Evolutionary conservation across 2,888 invertebrate species (phyloP).

Genomic region (Megaustenia siamemsis): DNA sequence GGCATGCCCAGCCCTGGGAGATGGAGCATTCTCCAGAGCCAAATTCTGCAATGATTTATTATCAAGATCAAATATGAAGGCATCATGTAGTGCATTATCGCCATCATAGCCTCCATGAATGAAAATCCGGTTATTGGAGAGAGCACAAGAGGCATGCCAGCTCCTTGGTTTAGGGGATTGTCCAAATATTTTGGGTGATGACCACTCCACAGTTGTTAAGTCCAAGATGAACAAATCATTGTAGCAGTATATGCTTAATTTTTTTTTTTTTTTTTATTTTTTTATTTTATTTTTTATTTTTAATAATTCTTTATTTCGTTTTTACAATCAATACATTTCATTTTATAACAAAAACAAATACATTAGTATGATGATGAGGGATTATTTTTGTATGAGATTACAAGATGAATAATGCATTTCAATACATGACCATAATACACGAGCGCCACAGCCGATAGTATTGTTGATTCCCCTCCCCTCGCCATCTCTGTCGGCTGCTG

Average conservation of each 20-base stretch:
- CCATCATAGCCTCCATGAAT: conserved; percentile 79
- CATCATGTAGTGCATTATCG: conserved; percentile 74
- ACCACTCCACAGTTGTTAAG: conserved; percentile 77
- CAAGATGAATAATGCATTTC: no score
- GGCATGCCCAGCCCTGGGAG: conserved; percentile 75
- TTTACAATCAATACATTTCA: no score
- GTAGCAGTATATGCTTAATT: conserved; percentile 74
- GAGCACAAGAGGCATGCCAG: conserved; percentile 76
- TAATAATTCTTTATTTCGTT: no score
- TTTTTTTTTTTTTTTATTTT: no score
- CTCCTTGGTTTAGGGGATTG: conserved; percentile 76
- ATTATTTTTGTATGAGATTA: no score
- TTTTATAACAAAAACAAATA: no score
- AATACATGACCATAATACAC: no score
- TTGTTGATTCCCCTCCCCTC: no score
- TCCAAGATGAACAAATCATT: conserved; percentile 78
- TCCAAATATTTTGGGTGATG: conserved; percentile 72
- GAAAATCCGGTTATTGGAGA: conserved; percentile 71
- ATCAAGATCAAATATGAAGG: conserved; percentile 77
- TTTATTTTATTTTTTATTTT: no score
- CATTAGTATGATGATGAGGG: no score
- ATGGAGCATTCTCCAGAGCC: conserved; percentile 64
- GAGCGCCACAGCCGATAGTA: no score
- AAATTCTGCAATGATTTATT: conserved; percentile 69
- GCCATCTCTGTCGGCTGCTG: no score